These are phyloP conservation scores for Eleutherodactylus coqui DNA, from an alignment of 2,797 vertebrate species.

Conservation along the genomic window DNA sequence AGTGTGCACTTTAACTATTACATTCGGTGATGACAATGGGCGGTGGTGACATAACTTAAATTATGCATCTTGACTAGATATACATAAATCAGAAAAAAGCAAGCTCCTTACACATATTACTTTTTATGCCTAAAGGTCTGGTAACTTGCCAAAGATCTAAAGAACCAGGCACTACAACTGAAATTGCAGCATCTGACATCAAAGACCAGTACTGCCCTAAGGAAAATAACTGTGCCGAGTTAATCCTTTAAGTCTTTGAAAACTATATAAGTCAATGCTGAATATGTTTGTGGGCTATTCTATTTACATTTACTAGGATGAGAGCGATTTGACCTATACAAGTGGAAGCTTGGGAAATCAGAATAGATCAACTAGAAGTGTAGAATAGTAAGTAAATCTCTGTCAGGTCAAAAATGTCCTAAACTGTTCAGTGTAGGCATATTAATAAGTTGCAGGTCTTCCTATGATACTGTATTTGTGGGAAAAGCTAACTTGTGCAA, in stretches of 20 bases:
- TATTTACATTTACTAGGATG: constrained; percentile 14
- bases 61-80: constrained; percentile 13
- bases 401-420: neutral
- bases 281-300: constrained; percentile 1
- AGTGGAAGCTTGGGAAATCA: neutral
- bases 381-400: neutral
- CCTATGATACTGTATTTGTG: neutral
- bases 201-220: constrained; percentile 37
- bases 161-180: neutral
- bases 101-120: neutral
- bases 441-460: neutral
- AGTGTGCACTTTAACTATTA: neutral
- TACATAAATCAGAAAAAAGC: constrained; percentile 11
- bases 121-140: constrained; percentile 37
- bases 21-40: neutral
- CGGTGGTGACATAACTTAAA: neutral
- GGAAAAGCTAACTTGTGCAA: neutral
- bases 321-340: constrained; percentile 12
- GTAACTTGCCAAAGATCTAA: constrained; percentile 29
- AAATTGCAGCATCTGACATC: constrained; percentile 30
- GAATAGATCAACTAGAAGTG: neutral
- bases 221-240: constrained; percentile 23
- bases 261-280: neutral
- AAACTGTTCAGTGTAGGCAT: neutral
- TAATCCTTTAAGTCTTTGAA: constrained; percentile 17